phyloP scores from a whole-genome alignment of 92 coral and sea anemone genomes.

The Montipora capitata region DNA sequence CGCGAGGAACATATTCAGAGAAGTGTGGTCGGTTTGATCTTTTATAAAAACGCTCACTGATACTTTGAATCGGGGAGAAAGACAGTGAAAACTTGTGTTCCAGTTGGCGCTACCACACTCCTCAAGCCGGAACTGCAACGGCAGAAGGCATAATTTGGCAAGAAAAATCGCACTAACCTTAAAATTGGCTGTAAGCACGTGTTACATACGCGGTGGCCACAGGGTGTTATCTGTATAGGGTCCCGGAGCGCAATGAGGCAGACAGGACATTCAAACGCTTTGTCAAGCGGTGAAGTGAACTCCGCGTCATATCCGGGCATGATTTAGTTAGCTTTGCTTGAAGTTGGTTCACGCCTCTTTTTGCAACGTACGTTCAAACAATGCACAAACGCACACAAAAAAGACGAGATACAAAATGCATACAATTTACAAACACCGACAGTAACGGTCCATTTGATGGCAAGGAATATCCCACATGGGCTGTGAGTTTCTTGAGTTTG shows the following conservation, averaged over 20 bases:
- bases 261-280: slow-evolving; percentile 97
- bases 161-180: slow-evolving; percentile 56
- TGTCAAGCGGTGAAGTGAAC: slow-evolving; percentile 87
- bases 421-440: neutral
- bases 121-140: too few species aligned
- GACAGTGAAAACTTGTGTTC: too few species aligned
- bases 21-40: too few species aligned
- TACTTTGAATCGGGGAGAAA: too few species aligned
- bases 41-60: too few species aligned
- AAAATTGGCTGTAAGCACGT: slow-evolving; percentile 96
- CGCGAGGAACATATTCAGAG: too few species aligned
- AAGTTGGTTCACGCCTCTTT: too few species aligned
- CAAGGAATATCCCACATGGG: neutral
- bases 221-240: slow-evolving; percentile 99
- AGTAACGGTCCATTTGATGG: slow-evolving; percentile 2
- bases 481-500: neutral
- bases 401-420: too few species aligned
- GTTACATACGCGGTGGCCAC: slow-evolving; percentile 97
- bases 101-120: too few species aligned
- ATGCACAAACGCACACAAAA: neutral
- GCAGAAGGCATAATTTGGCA: too few species aligned
- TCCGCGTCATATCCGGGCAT: slow-evolving; percentile 99
- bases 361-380: neutral
- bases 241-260: slow-evolving; percentile 96
- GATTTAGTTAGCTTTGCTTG: neutral